Evolutionary conservation across 2,113 vertebrate species (phyloP), one percentile per base, ranked within the genome.

Genomic region (Guaruba guarouba): DNA sequence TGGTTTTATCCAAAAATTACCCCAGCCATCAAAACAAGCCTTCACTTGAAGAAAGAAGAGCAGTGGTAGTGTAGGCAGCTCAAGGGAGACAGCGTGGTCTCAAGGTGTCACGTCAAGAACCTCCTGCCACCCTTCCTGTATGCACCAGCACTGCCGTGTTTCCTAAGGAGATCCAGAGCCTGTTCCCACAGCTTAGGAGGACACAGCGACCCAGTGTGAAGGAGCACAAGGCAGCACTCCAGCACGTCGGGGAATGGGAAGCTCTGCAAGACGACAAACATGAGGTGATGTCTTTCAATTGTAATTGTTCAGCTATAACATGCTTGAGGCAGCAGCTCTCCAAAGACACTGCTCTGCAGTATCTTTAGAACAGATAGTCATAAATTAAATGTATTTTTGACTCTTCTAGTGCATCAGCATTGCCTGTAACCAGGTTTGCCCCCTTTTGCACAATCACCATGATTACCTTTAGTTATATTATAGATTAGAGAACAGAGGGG

Each of bases 141-240:
- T 51, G 73, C 37, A 37, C 15, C 12, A 22, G 86, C 77, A 1
- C 73, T 86, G 6, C 97, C 96, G 0, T 99, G 97, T 91, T 97
- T 98, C 13, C 37, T 83, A 20, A 99, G 97, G 82, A 99, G 95
- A 33, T 97, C 94, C 82, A 96, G 73, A 10, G 98, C 99, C 63
- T 94, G 70, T 10, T 95, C 57, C 9, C 67, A 97, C 27, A 98
- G 88, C 16, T 97, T 91, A 4, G 84, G 94, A 3, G 95, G 69
- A 5, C 96, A 97, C 35, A 92, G 96, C 41, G 92, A 54, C 37
- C 93, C 75, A 3, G 98, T 39, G 94, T 98, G 97, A n/a, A 99
- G 98, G 17, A 99, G 87, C 7, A 99, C 97, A 5, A 99, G 98
- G 83, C 99, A 99, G 90, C 99, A 99, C 63, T 99, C 99, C 24